These are phyloP conservation scores for Channa argus DNA, from an alignment of 2,113 vertebrate species.

Conservation along the genomic window DNA sequence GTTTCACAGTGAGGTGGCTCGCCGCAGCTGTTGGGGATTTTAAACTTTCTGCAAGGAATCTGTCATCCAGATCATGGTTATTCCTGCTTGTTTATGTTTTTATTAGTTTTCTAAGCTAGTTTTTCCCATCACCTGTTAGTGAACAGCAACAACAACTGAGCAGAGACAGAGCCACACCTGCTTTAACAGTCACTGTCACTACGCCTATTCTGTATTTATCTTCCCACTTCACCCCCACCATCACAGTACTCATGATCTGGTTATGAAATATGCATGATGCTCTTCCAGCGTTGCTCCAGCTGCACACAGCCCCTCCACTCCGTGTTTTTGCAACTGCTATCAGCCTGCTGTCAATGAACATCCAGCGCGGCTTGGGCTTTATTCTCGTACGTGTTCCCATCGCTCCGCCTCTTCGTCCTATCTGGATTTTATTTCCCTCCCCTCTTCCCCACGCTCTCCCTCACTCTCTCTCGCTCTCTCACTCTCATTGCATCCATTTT, in stretches of 20 bases:
- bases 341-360: conserved; percentile 83
- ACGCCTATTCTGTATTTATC: conserved; percentile 52
- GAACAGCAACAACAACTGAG: neutral
- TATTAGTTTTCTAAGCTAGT: too few relatives aligned
- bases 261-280: conserved; percentile 68
- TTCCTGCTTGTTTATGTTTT: too few relatives aligned
- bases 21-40: neutral
- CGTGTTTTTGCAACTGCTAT: conserved; percentile 71
- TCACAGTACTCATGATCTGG: conserved; percentile 35
- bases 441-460: neutral
- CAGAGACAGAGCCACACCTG: conserved; percentile 39
- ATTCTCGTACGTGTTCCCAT: conserved; percentile 76
- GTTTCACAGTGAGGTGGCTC: neutral
- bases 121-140: conserved; percentile 2
- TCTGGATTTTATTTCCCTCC: conserved; percentile 53
- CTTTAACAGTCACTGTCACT: conserved; percentile 17
- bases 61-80: too few relatives aligned
- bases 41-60: too few relatives aligned
- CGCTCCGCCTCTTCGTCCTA: conserved; percentile 80
- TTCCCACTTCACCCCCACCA: conserved; percentile 17
- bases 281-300: conserved; percentile 23
- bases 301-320: conserved; percentile 64
- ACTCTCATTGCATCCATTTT: conserved; percentile 84
- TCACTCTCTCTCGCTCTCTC: conserved; percentile 21
- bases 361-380: conserved; percentile 69